Evolutionary conservation across 1,140 invertebrate genomes (phyloP), one percentile per base, ranked within the genome.

Genomic region (Artemia franciscana): DNA sequence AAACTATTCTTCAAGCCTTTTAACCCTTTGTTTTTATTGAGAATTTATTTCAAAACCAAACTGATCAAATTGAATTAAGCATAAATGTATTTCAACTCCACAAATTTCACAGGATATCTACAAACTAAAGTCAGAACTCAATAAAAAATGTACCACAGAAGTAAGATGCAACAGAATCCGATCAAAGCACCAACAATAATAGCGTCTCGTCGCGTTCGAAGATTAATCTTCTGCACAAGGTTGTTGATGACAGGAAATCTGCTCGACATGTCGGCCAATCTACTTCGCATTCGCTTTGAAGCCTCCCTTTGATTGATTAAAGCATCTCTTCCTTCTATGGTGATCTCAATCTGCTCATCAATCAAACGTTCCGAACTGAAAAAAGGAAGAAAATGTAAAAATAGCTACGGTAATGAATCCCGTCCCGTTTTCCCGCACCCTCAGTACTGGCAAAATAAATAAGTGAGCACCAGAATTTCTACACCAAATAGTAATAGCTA

Each of bases 321-420:
- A 73, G 93, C 86, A 66, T 98, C 92, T 69, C 89, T 82, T 0
- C 92, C 94, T 69, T 93, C 89, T 73, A 96, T 85, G 21, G 92
- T 92, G 73, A 97, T 93, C 69, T 84, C 86, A 67, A 97, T 96
- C 77, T 98, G 93, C 69, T 98, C 91, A 72, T 94, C 92, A 26
- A 97, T 80, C 70, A 98, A 72, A 65, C 85, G 82, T 69, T 94
- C 87, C 3, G 92, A 93, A 74, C 91, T 95, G 73, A 67, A 79
- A 76, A 65, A 72, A 64, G 67, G 72, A 60, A 65, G 68, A 60
- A 67, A 24, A 66, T 12, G 64, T 3, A 51, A 3, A 51, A 12
- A n/a, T n/a, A n/a, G n/a, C n/a, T n/a, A n/a, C n/a, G n/a, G n/a
- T n/a, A n/a, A n/a, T n/a, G n/a, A n/a, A n/a, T n/a, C n/a, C n/a